phyloP scores from a whole-genome alignment of 2,888 invertebrate genomes.

The Aspidapion aeneum region DNA sequence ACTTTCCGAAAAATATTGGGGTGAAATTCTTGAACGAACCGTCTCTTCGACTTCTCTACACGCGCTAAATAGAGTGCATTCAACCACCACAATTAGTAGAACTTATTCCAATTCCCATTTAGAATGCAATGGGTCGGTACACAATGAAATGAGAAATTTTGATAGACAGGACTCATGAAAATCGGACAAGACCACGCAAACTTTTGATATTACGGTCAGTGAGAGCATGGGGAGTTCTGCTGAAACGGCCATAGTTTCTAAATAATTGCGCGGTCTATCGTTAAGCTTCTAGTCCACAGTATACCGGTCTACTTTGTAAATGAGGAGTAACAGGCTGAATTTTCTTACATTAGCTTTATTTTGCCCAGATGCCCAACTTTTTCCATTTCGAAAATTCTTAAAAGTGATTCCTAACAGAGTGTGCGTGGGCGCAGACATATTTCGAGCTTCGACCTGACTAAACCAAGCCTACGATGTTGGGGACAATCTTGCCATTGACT shows the following conservation, averaged over 20 bases:
- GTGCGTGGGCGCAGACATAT: no score
- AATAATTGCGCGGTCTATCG: constrained; percentile 30
- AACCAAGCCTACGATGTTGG: no score
- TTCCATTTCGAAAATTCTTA: no score
- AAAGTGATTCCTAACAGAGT: no score
- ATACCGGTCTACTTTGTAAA: no score
- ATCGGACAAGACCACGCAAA: constrained; percentile 48
- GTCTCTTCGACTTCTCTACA: constrained; percentile 73
- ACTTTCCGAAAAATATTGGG: constrained; percentile 56
- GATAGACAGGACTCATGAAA: constrained; percentile 49
- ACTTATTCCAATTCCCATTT: constrained; percentile 16
- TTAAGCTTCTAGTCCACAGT: no score
- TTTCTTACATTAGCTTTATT: no score
- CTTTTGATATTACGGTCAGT: constrained; percentile 38
- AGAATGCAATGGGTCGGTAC: constrained; percentile 41
- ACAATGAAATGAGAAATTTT: constrained; percentile 44
- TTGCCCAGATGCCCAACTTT: no score
- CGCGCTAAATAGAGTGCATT: constrained; percentile 48
- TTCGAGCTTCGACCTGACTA: no score
- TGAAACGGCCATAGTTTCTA: constrained; percentile 39
- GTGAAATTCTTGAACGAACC: constrained; percentile 72
- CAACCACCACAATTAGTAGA: constrained; percentile 20
- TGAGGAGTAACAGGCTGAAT: no score
- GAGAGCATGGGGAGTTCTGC: constrained; percentile 44
- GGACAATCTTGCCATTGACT: no score